A percentile compares a stretch with the other conserved stretches of the same genome.
phyloP scores from a whole-genome alignment of 2,888 invertebrate genomes.

The Actias luna region DNA sequence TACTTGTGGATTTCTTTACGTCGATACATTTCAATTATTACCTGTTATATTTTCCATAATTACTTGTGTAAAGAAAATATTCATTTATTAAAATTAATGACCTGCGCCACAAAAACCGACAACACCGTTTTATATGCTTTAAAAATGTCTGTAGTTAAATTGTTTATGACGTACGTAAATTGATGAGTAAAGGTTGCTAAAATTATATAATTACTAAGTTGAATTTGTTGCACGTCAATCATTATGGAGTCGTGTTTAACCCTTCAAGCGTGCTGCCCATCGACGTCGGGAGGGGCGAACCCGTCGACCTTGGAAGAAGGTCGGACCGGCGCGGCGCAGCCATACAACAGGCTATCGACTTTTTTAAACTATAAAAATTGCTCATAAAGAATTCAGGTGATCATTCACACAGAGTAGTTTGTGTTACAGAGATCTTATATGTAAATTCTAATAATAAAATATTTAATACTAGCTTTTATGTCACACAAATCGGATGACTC shows the following conservation, averaged over 20 bases:
- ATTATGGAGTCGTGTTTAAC: slow-evolving; percentile 6
- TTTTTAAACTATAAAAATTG: slow-evolving; percentile 61
- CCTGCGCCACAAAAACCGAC: too few relatives aligned
- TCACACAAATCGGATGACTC: too few relatives aligned
- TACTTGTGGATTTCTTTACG: too few relatives aligned
- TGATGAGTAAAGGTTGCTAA: not conserved
- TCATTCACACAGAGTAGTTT: slow-evolving; percentile 19
- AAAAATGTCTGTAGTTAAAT: too few relatives aligned
- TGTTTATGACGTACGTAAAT: not conserved
- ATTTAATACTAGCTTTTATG: too few relatives aligned
- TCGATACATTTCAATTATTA: too few relatives aligned
- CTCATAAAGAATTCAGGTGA: slow-evolving; percentile 37
- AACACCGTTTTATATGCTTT: too few relatives aligned
- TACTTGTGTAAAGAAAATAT: too few relatives aligned
- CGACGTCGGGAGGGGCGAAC: not conserved
- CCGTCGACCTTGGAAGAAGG: slow-evolving; percentile 54
- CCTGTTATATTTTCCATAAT: too few relatives aligned
- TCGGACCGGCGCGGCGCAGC: slow-evolving; percentile 28
- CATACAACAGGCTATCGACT: slow-evolving; percentile 34
- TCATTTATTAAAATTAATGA: too few relatives aligned
- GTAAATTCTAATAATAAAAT: too few relatives aligned
- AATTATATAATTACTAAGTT: slow-evolving; percentile 9
- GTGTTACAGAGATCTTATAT: not conserved
- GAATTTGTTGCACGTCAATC: slow-evolving; percentile 14
- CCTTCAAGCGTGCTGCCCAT: not conserved